Base-by-base conservation (phyloP, 2,888 invertebrate species). In the Thelaira solivaga region DNA sequence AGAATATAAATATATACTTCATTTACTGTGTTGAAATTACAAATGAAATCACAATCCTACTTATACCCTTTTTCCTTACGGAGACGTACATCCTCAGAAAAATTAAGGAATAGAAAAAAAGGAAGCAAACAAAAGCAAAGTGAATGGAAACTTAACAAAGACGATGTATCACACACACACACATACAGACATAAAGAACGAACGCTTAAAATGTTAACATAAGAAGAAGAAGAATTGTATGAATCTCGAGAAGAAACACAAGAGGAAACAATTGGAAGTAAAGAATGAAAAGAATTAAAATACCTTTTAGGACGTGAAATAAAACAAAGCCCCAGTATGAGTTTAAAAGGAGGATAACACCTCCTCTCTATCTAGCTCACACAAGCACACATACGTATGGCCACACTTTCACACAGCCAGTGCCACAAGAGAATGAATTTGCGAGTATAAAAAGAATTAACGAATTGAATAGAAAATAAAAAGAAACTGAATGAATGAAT, bases 271-370 rank as follows among this genome's bases (percentile, higher is more conserved):
- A 67, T 59, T 57, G 59, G 4, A 6, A 26, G 26, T 4, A 65
- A 34, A 72, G 7, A 34, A 36, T 34, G 31, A 45, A 65, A 29
- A 51, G 61, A 69, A 65, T 72, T 75, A 69, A 81, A 80, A n/a
- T n/a, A n/a, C n/a, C n/a, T 69, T 75, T 71, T 67, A 80, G 80
- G 79, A 80, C 80, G 81, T 80, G 81, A 57, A 81, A 62, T 53
- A 64, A 81, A 81, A 86, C 85, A 86, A 86, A 80, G 82, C 77
- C 83, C 57, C 86, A 86, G 86, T 85, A 81, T 83, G 86, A 65
- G 73, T 72, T 55, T 47, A 61, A 51, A 71, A 74, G 67, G 43
- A 77, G 81, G 80, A 81, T 81, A 62, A 20, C 24, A 22, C 47
- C 51, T 39, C 39, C 22, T 31, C 24, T 29, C 29, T 29, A 36